Conservation (phyloP, 2,888 invertebrate genomes). For the Epiblema foenella region DNA sequence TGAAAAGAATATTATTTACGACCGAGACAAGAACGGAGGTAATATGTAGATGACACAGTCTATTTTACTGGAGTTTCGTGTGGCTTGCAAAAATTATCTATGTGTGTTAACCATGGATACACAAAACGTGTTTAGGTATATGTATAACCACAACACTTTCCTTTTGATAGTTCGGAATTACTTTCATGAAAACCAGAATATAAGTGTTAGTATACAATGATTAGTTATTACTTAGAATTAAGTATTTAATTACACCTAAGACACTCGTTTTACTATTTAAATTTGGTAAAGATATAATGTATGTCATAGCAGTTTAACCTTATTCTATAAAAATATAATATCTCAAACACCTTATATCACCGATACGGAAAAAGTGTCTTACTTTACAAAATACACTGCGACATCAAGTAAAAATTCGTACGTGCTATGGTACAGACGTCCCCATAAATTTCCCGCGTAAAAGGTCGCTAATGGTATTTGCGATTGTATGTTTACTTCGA, state of each 20-base stretch:
- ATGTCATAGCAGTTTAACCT: too few relatives aligned
- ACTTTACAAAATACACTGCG: conserved; percentile 16
- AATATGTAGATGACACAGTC: conserved; percentile 65
- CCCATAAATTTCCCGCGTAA: conserved; percentile 77
- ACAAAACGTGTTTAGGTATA: too few relatives aligned
- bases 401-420: conserved; percentile 74
- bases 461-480: conserved; percentile 77
- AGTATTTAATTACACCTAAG: too few relatives aligned
- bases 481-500: conserved; percentile 59
- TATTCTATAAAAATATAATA: neutral
- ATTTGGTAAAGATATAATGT: too few relatives aligned
- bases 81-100: neutral
- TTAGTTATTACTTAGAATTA: too few relatives aligned
- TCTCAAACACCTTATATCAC: too few relatives aligned
- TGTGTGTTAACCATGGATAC: too few relatives aligned
- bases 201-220: too few relatives aligned
- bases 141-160: too few relatives aligned
- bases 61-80: conserved; percentile 17
- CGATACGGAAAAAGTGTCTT: neutral
- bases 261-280: too few relatives aligned
- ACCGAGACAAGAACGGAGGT: conserved; percentile 66
- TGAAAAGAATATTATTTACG: conserved; percentile 84
- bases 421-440: conserved; percentile 65
- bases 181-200: neutral
- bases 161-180: too few relatives aligned